These are phyloP conservation scores for Dasypus novemcinctus DNA, from an alignment of 2,113 vertebrate genomes.

Conservation along the genomic window DNA sequence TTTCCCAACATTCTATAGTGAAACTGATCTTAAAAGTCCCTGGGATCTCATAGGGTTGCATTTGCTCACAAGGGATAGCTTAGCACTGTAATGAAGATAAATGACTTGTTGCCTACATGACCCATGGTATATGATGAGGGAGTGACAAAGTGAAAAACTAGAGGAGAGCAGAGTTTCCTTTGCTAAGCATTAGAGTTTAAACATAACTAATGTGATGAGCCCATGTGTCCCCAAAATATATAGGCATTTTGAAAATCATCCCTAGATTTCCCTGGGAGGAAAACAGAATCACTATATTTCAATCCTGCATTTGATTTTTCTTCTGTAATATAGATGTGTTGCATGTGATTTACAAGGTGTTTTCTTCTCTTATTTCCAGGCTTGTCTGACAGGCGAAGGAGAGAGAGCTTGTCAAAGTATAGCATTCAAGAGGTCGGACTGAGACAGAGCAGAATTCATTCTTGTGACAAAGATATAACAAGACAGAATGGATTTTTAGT, in stretches of 20 bases:
- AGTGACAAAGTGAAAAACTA: neutral
- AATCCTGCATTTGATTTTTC: slow-evolving; percentile 42
- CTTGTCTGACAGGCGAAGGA: slow-evolving; percentile 57
- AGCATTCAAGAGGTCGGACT: slow-evolving; percentile 55
- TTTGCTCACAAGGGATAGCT: neutral
- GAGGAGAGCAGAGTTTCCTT: neutral
- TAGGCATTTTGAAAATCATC: neutral
- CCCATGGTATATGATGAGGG: neutral
- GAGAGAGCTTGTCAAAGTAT: slow-evolving; percentile 57
- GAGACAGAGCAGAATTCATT: slow-evolving; percentile 44
- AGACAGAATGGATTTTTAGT: slow-evolving; percentile 50
- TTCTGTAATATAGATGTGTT: slow-evolving; percentile 56
- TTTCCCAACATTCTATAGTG: neutral
- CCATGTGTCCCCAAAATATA: neutral
- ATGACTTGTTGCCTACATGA: neutral
- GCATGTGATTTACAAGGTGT: slow-evolving; percentile 49
- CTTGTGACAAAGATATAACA: slow-evolving; percentile 66
- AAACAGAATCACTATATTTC: neutral
- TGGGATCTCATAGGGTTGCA: rapidly evolving
- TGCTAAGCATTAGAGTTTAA: neutral
- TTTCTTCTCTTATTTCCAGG: slow-evolving; percentile 46
- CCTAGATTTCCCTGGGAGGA: neutral
- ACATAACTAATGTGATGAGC: neutral
- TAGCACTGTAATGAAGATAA: neutral
- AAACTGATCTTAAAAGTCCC: neutral